Evolutionary conservation across 2,113 vertebrate species (phyloP).

Genomic region (Pristiophorus japonicus): DNA sequence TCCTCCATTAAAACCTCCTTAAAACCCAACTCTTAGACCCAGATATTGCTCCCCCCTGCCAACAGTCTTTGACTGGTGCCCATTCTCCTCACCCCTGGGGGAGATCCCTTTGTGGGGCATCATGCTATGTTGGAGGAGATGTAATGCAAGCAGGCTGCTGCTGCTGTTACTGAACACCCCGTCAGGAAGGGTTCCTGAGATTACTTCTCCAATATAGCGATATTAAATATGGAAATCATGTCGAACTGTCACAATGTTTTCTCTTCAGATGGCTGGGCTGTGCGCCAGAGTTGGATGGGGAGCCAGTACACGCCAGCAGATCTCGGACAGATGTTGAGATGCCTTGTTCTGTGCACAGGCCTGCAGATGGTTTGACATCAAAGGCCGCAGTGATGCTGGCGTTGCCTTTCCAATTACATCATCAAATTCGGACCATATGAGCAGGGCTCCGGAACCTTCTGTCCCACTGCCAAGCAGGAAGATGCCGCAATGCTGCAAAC

Average conservation of each 20-base stretch:
- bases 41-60: background rate
- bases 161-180: background rate
- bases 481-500: background rate
- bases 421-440: slow-evolving; percentile 20
- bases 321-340: slow-evolving; percentile 14
- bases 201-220: background rate
- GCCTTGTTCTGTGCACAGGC: background rate
- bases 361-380: background rate
- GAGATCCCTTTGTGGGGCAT: background rate
- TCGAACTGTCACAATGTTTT: background rate
- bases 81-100: background rate
- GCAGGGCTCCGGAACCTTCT: background rate
- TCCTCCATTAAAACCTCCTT: too few relatives aligned
- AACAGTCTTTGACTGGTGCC: background rate
- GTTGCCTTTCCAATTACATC: background rate
- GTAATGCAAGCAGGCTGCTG: background rate
- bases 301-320: background rate
- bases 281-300: background rate
- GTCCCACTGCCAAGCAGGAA: background rate
- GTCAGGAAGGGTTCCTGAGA: background rate
- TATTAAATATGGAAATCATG: background rate
- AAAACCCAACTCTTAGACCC: background rate
- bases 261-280: background rate
- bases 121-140: background rate
- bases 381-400: background rate